Evolutionary conservation across 2,888 invertebrate species (phyloP).

Genomic region (Eupithecia abbreviata): DNA sequence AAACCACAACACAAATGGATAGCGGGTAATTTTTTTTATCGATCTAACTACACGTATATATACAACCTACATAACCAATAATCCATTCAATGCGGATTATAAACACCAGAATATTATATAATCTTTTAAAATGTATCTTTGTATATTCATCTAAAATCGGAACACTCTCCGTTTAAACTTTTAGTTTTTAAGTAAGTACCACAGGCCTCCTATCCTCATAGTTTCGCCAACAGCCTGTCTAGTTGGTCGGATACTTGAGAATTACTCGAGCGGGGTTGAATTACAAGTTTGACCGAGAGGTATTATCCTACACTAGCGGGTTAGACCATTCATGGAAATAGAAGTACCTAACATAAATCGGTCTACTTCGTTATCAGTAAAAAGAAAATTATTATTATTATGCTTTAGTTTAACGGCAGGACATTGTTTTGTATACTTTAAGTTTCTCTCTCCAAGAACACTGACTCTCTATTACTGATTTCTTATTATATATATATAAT

Average conservation of each 20-base stretch:
- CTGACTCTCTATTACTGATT: too few relatives aligned
- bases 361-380: neutral
- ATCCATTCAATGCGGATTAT: neutral
- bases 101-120: neutral
- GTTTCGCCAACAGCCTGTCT: constrained; percentile 5
- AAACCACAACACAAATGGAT: neutral
- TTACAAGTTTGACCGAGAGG: constrained; percentile 41
- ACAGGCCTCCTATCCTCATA: neutral
- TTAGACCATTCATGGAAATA: neutral
- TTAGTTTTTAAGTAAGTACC: neutral
- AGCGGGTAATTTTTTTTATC: neutral
- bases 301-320: constrained; percentile 21
- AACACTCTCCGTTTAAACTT: neutral
- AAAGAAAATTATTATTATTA: neutral
- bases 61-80: too few relatives aligned
- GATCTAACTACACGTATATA: too few relatives aligned
- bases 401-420: neutral
- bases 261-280: constrained; percentile 35
- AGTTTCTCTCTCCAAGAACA: too few relatives aligned
- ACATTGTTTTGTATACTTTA: too few relatives aligned
- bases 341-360: neutral
- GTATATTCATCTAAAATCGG: neutral
- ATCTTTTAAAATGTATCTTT: too few relatives aligned
- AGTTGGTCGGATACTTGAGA: constrained; percentile 29
- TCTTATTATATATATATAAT: too few relatives aligned